Evolutionary conservation across 2,797 vertebrate species (phyloP).

Genomic region (Pseudomugil tenellus): DNA sequence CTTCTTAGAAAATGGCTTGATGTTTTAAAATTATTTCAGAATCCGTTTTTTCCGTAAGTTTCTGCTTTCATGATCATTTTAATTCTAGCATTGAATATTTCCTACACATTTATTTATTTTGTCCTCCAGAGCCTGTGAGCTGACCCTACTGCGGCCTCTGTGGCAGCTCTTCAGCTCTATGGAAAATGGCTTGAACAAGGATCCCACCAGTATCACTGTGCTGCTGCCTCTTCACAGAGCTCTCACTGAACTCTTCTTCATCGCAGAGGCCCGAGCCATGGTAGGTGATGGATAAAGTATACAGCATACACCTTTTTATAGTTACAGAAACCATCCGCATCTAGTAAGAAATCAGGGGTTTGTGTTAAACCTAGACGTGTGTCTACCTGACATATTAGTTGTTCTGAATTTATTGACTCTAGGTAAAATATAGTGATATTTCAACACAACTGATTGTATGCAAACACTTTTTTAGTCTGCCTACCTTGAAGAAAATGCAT

Average conservation of each 20-base stretch:
- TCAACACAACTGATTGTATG: neutral
- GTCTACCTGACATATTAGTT: neutral
- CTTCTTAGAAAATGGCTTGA: neutral
- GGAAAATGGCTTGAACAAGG: slow-evolving; percentile 88
- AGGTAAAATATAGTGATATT: neutral
- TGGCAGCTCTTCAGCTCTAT: slow-evolving; percentile 95
- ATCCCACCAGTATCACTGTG: slow-evolving; percentile 87
- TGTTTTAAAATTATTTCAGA: neutral
- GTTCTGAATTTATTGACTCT: slow-evolving; percentile 18
- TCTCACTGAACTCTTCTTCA: slow-evolving; percentile 96
- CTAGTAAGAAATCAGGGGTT: neutral
- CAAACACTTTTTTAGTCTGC: neutral
- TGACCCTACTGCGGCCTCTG: slow-evolving; percentile 91
- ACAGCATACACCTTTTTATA: neutral
- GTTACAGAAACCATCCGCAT: neutral
- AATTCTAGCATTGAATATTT: neutral
- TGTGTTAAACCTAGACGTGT: slow-evolving; percentile 4
- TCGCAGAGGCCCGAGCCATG: slow-evolving; percentile 90
- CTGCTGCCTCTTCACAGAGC: slow-evolving; percentile 94
- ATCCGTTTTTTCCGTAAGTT: neutral
- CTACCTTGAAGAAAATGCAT: neutral
- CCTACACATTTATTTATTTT: neutral
- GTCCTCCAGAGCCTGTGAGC: slow-evolving; percentile 89
- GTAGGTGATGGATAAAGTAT: slow-evolving; percentile 79
- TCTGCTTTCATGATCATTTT: neutral